These are phyloP conservation scores for Cabera pusaria DNA, from an alignment of 2,888 invertebrate species.

Conservation along the genomic window DNA sequence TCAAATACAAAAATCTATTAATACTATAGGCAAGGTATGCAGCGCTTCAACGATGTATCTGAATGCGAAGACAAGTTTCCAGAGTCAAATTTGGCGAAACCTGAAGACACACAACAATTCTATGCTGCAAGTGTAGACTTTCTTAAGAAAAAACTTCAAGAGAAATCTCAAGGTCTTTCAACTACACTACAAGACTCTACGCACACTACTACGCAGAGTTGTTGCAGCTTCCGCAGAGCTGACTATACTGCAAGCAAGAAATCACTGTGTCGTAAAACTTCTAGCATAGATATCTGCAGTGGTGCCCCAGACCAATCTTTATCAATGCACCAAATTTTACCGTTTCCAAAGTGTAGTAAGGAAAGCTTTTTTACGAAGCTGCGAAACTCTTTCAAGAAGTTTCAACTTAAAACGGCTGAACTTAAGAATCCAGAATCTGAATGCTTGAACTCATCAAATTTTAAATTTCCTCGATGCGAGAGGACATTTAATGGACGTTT, in stretches of 20 bases:
- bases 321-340: constrained; percentile 67
- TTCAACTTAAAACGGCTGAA: constrained; percentile 13
- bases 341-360: constrained; percentile 62
- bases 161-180: constrained; percentile 40
- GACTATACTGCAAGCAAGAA: constrained; percentile 1
- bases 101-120: constrained; percentile 58
- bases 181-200: constrained; percentile 35
- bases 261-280: constrained; percentile 19
- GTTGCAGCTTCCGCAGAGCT: constrained; percentile 44
- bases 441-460: constrained; percentile 49
- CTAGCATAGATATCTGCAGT: constrained; percentile 12
- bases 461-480: constrained; percentile 59
- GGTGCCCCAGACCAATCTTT: constrained; percentile 23
- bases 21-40: constrained; percentile 50
- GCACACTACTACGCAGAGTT: constrained; percentile 54
- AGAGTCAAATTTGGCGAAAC: constrained; percentile 37
- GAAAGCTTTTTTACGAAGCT: constrained; percentile 53
- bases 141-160: constrained; percentile 60
- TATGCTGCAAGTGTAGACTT: constrained; percentile 70
- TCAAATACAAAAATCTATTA: constrained; percentile 29
- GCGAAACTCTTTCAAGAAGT: constrained; percentile 50
- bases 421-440: constrained; percentile 37
- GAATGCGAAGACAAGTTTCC: constrained; percentile 31
- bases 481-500: constrained; percentile 37
- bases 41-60: constrained; percentile 37